Conservation (phyloP, 2,113 vertebrate genomes). For the Drymodes brunneopygia region DNA sequence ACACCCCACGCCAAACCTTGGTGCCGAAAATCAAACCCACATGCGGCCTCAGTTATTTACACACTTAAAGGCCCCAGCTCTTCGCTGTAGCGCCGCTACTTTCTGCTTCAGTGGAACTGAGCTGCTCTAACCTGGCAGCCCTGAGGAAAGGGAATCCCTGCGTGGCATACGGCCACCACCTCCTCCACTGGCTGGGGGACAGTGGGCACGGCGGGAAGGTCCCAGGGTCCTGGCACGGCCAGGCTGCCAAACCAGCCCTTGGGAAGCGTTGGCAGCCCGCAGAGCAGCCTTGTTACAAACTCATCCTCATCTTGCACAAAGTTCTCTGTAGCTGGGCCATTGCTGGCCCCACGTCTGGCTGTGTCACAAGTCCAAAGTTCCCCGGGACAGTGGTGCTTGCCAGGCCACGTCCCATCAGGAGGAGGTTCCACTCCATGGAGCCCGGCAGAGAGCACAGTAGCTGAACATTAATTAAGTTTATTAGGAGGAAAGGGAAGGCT, state of each 20-base stretch:
- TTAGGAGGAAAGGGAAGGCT: neutral
- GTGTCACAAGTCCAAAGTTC: neutral
- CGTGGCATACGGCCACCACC: slow-evolving; percentile 49
- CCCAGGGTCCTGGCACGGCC: slow-evolving; percentile 50
- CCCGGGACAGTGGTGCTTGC: neutral
- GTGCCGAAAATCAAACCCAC: neutral
- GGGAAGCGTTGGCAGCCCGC: slow-evolving; percentile 43
- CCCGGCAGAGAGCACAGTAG: neutral
- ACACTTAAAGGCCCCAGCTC: neutral
- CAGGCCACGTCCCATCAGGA: neutral
- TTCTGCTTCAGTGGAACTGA: slow-evolving; percentile 19
- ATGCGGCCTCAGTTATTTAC: neutral
- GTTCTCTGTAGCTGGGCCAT: neutral
- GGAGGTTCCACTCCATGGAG: neutral
- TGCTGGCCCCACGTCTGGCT: neutral
- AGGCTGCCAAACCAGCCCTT: slow-evolving; percentile 49
- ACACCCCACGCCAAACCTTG: neutral
- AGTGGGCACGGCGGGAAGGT: slow-evolving; percentile 25
- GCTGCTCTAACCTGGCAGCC: slow-evolving; percentile 49
- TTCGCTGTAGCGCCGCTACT: neutral
- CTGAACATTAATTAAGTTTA: neutral
- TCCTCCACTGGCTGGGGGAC: slow-evolving; percentile 53
- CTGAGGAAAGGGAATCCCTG: slow-evolving; percentile 60
- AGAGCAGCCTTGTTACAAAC: neutral
- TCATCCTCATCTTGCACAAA: neutral